Evolutionary conservation across 2,888 invertebrate genomes (phyloP), one percentile per base, ranked within the genome.

Genomic region (Pristionchus fissidentatus): DNA sequence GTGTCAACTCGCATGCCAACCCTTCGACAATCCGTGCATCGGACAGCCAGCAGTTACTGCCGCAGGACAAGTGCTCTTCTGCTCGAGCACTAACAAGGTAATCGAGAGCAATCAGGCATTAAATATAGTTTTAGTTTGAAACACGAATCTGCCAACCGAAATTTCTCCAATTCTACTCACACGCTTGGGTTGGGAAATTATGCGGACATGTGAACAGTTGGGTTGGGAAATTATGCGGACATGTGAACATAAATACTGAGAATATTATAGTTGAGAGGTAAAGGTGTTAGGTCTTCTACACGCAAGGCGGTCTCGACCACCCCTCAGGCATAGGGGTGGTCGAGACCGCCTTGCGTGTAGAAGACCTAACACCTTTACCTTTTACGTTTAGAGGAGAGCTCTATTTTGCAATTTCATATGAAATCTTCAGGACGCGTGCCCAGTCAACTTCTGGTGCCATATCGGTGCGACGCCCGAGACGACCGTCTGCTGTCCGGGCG

Each of bases 21-120:
- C 92, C 10, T 78, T 92, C 15, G 91, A 90, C 85, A 92, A 92
- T 84, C 92, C 92, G 22, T 92, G 92, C 87, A 92, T 91, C 83
- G 92, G 92, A 0, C 92, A 92, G 84, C 92, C 92, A 8, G 92
- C 92, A 15, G 89, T 89, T 38, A 90, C 90, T 22, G 89, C 91
- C 19, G 88, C 90, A 15, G 92, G 92, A 13, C 92, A 92, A 85
- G 87, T 90, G 13, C 87, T 92, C 38, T 92, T 92, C 89, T 92
- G 92, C 84, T 92, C 92, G 29, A 87, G 89, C 49, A 90, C 91
- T 29, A 92, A 92, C 85, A 90, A 89, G 82, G 89, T 83, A n/a
- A n/a, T 19, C n/a, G 49, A 43, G 38, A 43, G 13, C 26, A 75
- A 8, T n/a, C 60, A 26, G 8, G 29, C 60, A 60, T 15, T 15